Base-by-base conservation (phyloP, 1,140 invertebrate species). In the Drosophila sechellia region DNA sequence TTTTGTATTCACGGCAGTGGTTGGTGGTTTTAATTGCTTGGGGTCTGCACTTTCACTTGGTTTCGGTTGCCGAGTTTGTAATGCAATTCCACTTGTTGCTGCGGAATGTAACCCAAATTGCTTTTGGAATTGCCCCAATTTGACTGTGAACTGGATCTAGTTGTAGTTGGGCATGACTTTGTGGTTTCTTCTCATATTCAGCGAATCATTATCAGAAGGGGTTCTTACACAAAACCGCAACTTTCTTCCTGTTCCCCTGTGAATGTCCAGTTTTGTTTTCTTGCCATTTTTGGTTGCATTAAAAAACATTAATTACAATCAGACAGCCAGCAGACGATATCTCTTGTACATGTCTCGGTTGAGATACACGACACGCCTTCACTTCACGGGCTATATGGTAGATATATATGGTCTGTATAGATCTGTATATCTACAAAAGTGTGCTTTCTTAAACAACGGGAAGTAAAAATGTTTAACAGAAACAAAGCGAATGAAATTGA, bases 291-390 rank as follows among this genome's bases (percentile, higher is more conserved):
- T 40, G 40, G 27, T 57, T 49, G 72, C 53, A 73, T 53, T 73
- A 39, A 63, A 52, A 56, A 68, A 85, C 55, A 59, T 72, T 72
- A 72, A 72, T 72, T 72, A 60, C 72, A 72, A 31, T 20, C 39
- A 71, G 66, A 59, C 69, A 71, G 45, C 8, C 45, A 52, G 45
- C 68, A 58, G 66, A 71, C 64, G 65, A 50, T 31, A 31, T 48
- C 48, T 63, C 45, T 48, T 27, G n/a, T 31, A n/a, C 31, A 37
- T 56, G 10, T 45, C 40, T 34, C 52, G 13, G 22, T 40, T n/a
- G 13, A 54, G 40, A 43, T 54, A 13, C 35, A 46, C 40, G 48
- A 59, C 68, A 72, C 66, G 66, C 66, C 66, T 50, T 35, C 54
- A 59, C 13, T 12, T 42, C 8, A 22, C 1, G 8, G 6, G 22